Conservation (phyloP, 2,113 vertebrate species). For the Eretmochelys imbricata region DNA sequence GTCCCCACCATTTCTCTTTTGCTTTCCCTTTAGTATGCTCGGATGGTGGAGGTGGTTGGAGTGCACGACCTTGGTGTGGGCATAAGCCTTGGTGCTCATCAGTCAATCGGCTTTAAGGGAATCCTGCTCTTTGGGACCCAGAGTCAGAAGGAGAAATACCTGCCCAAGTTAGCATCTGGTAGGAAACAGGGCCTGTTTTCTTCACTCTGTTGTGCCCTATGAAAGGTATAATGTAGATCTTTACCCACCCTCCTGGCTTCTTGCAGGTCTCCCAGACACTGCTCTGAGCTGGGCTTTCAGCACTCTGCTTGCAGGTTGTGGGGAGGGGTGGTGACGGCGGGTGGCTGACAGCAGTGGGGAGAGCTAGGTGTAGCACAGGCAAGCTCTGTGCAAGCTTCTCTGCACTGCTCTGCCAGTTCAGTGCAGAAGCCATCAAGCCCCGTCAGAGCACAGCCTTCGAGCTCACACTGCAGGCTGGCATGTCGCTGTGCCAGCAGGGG, state of each 20-base stretch:
- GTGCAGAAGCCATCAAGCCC: no score
- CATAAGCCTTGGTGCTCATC: slow-evolving; percentile 13
- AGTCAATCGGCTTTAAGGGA: slow-evolving; percentile 27
- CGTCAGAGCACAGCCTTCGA: neutral
- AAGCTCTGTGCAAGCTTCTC: neutral
- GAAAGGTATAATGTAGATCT: neutral
- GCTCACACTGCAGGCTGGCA: neutral
- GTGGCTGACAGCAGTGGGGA: neutral
- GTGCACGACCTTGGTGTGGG: slow-evolving; percentile 23
- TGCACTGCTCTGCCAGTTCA: neutral
- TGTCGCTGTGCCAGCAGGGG: neutral
- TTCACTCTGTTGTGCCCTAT: neutral
- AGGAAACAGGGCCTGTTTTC: neutral
- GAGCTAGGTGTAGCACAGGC: neutral
- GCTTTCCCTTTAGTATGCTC: neutral
- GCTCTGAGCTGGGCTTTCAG: neutral
- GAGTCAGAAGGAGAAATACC: slow-evolving; percentile 10
- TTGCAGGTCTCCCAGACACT: neutral
- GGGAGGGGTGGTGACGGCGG: neutral
- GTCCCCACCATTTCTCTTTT: neutral
- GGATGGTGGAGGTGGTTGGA: slow-evolving; percentile 24
- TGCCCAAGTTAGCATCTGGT: slow-evolving; percentile 26
- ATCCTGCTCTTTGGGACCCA: slow-evolving; percentile 24
- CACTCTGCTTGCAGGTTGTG: neutral
- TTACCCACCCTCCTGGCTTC: neutral